Base-by-base conservation (phyloP, 1,140 invertebrate species). In the Thaumatotibia leucotreta region DNA sequence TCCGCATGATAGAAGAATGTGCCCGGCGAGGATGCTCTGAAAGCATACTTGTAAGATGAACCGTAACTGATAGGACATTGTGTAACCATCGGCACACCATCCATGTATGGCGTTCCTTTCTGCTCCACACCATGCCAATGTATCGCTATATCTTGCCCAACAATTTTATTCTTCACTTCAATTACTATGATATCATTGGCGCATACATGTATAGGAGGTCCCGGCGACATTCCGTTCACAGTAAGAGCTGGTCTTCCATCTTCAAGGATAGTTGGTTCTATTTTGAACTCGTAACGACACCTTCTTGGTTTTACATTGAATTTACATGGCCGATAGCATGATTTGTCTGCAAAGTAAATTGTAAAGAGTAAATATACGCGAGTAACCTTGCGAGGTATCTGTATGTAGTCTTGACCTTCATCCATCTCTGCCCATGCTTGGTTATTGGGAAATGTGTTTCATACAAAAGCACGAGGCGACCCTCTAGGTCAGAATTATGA, bases 161-260 rank as follows among this genome's bases (percentile, higher is more conserved):
- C 93, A 17, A 97, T 87, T 50, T 93, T 92, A 79, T 97, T 97
- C 10, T 93, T 92, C 0, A 98, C 95, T 86, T 97, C 95, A 0
- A 97, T 94, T 0, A 97, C 92, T 0, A 98, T 83, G 1, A 96
- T 94, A 74, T 98, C 97, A 68, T 96, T 95, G 74, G 96, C 92
- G 73, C 96, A 98, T 0, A 97, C 96, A 87, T 97, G 94, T 61
- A 98, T 96, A 0, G 93, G 77, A 0, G 97, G 97, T 2, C 96
- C 97, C 4, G 97, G 97, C 14, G 96, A 82, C 82, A 94, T 93
- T 8, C 95, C 92, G 87, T 98, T 97, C 8, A 96, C 94, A 0
- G 95, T 93, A 17, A 97, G 67, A 2, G 73, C 74, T 22, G 81
- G 73, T 52, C 63, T 73, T 33, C 80, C 80, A 63, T 86, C 75